A percentile compares a stretch with the other conserved stretches of the same genome.
Evolutionary conservation across 2,888 invertebrate species (phyloP).

Genomic region (Cactoblastis cactorum): DNA sequence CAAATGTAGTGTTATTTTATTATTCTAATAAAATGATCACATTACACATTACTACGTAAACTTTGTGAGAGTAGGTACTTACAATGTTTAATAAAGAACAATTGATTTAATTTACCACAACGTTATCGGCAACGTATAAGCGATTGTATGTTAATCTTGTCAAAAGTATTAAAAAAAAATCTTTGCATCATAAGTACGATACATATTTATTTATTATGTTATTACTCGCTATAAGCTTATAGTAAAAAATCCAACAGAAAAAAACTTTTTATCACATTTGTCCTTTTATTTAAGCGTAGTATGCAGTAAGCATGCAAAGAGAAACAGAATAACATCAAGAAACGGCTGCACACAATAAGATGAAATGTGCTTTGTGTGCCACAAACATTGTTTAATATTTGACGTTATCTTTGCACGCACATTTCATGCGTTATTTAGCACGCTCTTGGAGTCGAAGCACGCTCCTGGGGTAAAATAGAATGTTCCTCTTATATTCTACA

Average conservation of each 20-base stretch:
- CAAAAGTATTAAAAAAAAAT: too few species aligned
- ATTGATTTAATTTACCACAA: too few species aligned
- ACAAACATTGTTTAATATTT: conserved; percentile 4
- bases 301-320: not conserved
- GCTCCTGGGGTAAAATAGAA: not conserved
- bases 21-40: too few species aligned
- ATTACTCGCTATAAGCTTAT: too few species aligned
- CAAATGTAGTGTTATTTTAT: too few species aligned
- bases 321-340: conserved; percentile 2
- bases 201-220: too few species aligned
- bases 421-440: not conserved
- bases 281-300: not conserved
- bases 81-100: too few species aligned
- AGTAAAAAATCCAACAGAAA: not conserved
- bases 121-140: too few species aligned
- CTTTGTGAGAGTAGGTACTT: too few species aligned
- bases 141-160: too few species aligned
- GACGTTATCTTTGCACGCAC: not conserved
- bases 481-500: not conserved
- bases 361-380: not conserved
- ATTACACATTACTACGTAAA: too few species aligned
- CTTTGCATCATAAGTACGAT: too few species aligned
- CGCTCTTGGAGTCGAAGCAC: not conserved
- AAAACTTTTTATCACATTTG: not conserved
- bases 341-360: not conserved